Evolutionary conservation across 2,113 vertebrate genomes (phyloP).

Genomic region (Acinonyx jubatus): DNA sequence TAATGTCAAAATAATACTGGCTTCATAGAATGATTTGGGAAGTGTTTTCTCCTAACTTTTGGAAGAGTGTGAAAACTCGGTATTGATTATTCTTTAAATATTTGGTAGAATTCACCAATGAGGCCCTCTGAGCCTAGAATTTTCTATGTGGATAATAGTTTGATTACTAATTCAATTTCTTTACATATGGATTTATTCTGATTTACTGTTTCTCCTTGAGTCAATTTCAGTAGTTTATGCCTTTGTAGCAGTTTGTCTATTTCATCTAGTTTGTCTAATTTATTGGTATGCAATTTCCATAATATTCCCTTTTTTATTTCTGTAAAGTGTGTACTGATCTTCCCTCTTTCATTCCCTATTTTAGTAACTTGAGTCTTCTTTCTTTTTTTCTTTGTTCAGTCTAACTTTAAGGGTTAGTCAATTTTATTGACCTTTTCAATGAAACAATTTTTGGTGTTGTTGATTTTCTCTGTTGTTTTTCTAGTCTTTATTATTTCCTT

Average conservation of each 20-base stretch:
- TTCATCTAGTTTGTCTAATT: neutral
- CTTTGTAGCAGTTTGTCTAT: neutral
- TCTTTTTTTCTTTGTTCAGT: neutral
- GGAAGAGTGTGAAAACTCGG: neutral
- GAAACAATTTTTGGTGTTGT: neutral
- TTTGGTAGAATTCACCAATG: neutral
- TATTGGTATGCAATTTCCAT: neutral
- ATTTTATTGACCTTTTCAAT: neutral
- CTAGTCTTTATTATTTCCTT: neutral
- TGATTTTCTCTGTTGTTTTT: neutral
- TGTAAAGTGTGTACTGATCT: neutral
- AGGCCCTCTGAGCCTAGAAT: neutral
- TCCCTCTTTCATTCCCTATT: neutral
- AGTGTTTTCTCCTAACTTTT: neutral
- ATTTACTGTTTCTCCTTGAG: neutral
- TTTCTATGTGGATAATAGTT: neutral
- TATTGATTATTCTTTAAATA: neutral
- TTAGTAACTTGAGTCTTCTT: neutral
- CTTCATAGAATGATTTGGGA: neutral
- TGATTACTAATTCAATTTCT: neutral
- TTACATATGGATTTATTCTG: neutral
- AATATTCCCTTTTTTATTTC: neutral
- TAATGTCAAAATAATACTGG: neutral
- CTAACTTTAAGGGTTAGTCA: neutral
- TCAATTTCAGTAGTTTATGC: neutral